phyloP scores from a whole-genome alignment of 2,797 vertebrate species.

The Phoeniculus purpureus region DNA sequence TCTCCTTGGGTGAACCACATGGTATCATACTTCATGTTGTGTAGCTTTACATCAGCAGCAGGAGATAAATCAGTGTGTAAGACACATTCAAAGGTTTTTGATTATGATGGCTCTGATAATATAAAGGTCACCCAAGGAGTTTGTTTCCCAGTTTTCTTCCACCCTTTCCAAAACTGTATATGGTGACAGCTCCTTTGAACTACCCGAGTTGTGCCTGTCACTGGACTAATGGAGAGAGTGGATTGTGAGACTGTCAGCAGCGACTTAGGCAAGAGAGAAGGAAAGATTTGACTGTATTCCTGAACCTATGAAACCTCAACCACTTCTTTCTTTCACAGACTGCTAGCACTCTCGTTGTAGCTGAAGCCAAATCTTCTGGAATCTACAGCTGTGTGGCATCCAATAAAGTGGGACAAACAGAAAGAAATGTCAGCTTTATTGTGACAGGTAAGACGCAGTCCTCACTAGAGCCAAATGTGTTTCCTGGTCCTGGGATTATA shows the following conservation, averaged over 20 bases:
- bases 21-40: background rate
- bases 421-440: constrained; percentile 88
- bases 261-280: background rate
- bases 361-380: constrained; percentile 87
- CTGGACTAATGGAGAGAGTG: constrained; percentile 40
- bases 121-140: constrained; percentile 37
- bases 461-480: accelerated
- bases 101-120: constrained; percentile 46
- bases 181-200: constrained; percentile 49
- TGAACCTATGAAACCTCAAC: constrained; percentile 47
- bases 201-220: constrained; percentile 22
- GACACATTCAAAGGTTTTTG: constrained; percentile 1
- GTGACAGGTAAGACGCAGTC: constrained; percentile 87
- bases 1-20: background rate
- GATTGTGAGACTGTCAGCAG: background rate
- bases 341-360: constrained; percentile 89
- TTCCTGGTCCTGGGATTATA: background rate
- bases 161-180: constrained; percentile 12
- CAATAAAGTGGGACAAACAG: constrained; percentile 87
- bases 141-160: constrained; percentile 73
- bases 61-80: constrained; percentile 56
- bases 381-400: constrained; percentile 90
- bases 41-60: constrained; percentile 21
- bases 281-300: background rate
- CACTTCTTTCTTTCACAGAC: constrained; percentile 80